phyloP scores from a whole-genome alignment of 2,113 vertebrate species.

The Proterorhinus semilunaris region DNA sequence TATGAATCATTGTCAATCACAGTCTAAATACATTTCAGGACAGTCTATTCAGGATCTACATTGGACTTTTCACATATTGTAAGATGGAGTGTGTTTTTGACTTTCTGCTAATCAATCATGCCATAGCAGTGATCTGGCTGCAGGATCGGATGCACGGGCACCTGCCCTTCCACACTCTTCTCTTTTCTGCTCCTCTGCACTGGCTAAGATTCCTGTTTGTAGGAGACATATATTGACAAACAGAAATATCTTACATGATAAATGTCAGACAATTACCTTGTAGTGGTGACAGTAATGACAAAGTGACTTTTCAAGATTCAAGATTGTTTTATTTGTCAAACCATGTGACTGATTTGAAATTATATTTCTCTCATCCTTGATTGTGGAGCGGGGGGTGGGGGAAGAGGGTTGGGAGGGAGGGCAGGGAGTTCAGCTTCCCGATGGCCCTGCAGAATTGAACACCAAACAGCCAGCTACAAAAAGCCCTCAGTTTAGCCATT shows the following conservation, averaged over 20 bases:
- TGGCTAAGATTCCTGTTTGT: constrained; percentile 27
- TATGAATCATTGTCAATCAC: constrained; percentile 22
- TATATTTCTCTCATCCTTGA: too few species aligned
- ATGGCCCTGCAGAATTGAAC: too few species aligned
- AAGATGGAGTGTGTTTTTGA: constrained; percentile 23
- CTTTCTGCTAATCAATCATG: constrained; percentile 34
- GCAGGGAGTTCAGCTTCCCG: too few species aligned
- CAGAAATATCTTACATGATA: not conserved
- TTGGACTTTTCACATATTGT: constrained; percentile 8
- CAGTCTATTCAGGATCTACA: constrained; percentile 19
- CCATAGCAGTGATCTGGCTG: constrained; percentile 30
- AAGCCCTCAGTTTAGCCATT: too few species aligned
- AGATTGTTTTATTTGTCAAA: too few species aligned
- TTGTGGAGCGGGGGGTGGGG: too few species aligned
- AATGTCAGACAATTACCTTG: constrained; percentile 7
- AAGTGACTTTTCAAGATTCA: too few species aligned
- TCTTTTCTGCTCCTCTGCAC: constrained; percentile 27
- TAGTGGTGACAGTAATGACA: not conserved
- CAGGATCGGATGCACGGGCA: constrained; percentile 19
- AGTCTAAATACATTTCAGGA: constrained; percentile 17
- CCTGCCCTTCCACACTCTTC: constrained; percentile 29
- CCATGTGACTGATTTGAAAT: too few species aligned
- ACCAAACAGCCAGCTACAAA: too few species aligned
- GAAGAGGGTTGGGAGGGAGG: too few species aligned
- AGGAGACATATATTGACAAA: not conserved